Base-by-base conservation (phyloP, 2,797 vertebrate genomes). In the Mormyrops attenuatus region DNA sequence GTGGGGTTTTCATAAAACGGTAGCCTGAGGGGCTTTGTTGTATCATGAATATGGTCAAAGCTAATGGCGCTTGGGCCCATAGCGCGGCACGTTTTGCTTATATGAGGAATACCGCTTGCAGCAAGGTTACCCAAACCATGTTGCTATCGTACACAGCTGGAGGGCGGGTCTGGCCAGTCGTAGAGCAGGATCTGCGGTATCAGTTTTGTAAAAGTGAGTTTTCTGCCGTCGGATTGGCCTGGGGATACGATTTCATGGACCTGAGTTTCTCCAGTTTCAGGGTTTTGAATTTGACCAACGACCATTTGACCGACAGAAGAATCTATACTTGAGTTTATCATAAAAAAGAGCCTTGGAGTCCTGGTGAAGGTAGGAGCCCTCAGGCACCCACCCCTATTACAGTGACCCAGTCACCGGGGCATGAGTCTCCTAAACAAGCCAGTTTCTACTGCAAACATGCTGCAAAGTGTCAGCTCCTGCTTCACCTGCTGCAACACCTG, bases 401-500 rank as follows among this genome's bases (percentile, higher is more conserved):
- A 3, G 85, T 17, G 52, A 63, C 3, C 11, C 34, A 1, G 60
- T 49, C 63, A 80, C 80, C 88, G 57, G 66, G 9, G 38, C 22
- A 49, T 0, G 57, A 89, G 89, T 92, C 60, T 90, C 90, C 92
- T 92, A 92, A 93, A 93, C 92, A 93, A 22, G 26, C 5, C 52
- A 91, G 92, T 92, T 93, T 92, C 26, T 20, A 92, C 91, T 92
- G 89, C 55, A 94, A 93, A 92, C 92, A 92, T n/a, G 60, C 55
- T 13, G 34, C 15, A 30, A 88, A 85, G 52, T 60, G 41, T 5
- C 80, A 85, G 66, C 49, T 22, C 30, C 80, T 85, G 11, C 88
- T 91, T 90, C 90, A 85, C 91, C 90, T 89, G 9, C 85, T 47
- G 7, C 41, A 49, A 85, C 85, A 69, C 88, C 26, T 55, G 89